These are phyloP conservation scores for Dreissena polymorpha DNA, from an alignment of 1,140 invertebrate genomes.

Conservation along the genomic window DNA sequence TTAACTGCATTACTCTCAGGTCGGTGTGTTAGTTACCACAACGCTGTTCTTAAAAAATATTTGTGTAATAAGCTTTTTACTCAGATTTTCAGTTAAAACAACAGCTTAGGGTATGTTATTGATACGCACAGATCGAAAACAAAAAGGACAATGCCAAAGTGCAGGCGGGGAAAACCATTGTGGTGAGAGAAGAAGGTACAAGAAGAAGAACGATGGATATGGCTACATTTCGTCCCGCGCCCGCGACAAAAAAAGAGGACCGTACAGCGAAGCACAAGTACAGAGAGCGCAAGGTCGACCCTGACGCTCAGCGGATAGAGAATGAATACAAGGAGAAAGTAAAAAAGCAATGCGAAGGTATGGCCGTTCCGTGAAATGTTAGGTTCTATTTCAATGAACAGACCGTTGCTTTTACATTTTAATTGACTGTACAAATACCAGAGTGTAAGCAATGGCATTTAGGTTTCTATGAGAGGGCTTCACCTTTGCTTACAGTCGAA, in stretches of 20 bases:
- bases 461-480: no score
- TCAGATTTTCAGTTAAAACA: no score
- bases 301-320: slow-evolving; percentile 52
- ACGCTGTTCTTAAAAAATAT: no score
- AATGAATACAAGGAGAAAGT: slow-evolving; percentile 58
- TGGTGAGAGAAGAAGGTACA: slow-evolving; percentile 1
- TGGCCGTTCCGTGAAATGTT: not conserved
- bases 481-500: no score
- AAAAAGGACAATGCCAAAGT: slow-evolving; percentile 3
- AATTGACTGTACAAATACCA: no score
- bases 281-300: slow-evolving; percentile 4
- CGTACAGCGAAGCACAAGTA: slow-evolving; percentile 20
- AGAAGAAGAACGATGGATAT: not conserved
- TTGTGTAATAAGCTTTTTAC: no score
- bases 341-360: slow-evolving; percentile 47
- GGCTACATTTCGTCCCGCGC: slow-evolving; percentile 10
- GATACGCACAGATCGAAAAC: slow-evolving; percentile 6
- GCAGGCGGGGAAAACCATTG: slow-evolving; percentile 1
- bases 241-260: not conserved
- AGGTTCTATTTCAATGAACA: no score
- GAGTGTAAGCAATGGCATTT: no score
- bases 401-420: no score
- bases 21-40: no score
- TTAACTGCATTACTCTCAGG: no score
- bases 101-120: not conserved